Percentiles rank a stretch among this genome's conserved stretches.
Conservation (phyloP, 2,113 vertebrate genomes). For the Phyllostomus hastatus region DNA sequence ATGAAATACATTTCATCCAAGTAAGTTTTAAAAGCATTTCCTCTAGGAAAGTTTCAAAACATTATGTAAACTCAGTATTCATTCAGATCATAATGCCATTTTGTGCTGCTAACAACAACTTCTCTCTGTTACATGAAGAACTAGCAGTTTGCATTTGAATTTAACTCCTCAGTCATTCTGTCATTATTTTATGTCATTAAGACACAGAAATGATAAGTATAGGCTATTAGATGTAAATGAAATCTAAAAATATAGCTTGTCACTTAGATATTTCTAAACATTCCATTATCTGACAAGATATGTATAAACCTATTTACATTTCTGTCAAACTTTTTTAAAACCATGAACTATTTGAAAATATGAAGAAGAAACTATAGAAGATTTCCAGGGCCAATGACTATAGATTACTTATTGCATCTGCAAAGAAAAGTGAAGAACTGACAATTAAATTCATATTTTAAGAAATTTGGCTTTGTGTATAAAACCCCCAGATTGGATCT, state of each 20-base stretch:
- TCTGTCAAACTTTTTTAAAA: not conserved
- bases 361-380: not conserved
- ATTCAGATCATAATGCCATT: not conserved
- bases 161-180: not conserved
- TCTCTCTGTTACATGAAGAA: not conserved
- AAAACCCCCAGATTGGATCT: slow-evolving; percentile 27
- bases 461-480: slow-evolving; percentile 30
- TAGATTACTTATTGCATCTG: not conserved
- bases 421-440: not conserved
- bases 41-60: not conserved
- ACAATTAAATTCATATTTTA: not conserved
- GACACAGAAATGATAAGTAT: not conserved
- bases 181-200: slow-evolving; percentile 8
- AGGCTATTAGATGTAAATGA: not conserved
- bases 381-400: not conserved
- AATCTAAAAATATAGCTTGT: not conserved
- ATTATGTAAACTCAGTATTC: not conserved
- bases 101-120: not conserved
- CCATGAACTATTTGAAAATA: not conserved
- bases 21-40: not conserved
- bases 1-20: not conserved
- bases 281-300: not conserved
- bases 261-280: slow-evolving; percentile 1
- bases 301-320: not conserved
- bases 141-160: not conserved